phyloP scores from a whole-genome alignment of 2,797 vertebrate genomes.

The Acridotheres tristis region DNA sequence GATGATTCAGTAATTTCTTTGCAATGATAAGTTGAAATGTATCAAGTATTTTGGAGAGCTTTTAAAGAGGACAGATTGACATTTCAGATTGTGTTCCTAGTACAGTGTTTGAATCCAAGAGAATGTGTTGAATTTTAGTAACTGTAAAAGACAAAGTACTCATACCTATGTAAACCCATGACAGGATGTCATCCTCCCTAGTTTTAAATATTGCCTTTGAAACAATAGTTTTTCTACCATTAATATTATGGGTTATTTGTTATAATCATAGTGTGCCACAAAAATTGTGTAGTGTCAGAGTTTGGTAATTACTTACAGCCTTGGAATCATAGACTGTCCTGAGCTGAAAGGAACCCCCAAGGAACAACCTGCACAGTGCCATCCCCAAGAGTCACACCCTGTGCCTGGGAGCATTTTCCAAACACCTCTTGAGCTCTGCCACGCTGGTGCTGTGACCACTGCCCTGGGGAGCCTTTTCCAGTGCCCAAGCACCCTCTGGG shows the following conservation, averaged over 20 bases:
- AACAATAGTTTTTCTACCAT: neutral
- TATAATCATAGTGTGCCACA: neutral
- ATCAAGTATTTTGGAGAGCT: neutral
- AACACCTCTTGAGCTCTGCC: neutral
- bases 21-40: neutral
- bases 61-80: neutral
- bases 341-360: neutral
- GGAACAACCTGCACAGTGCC: neutral
- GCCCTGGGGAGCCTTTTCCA: neutral
- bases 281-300: neutral
- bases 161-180: neutral
- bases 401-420: neutral
- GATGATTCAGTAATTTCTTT: neutral
- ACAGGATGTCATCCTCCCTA: neutral
- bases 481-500: neutral
- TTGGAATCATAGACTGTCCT: neutral
- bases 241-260: neutral
- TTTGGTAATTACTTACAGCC: neutral
- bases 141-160: neutral
- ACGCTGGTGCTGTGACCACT: neutral
- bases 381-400: too few species aligned
- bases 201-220: neutral
- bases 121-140: neutral
- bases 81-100: neutral
- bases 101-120: neutral